Percentiles rank a stretch among this genome's conserved stretches.
Evolutionary conservation across 1,140 invertebrate species (phyloP).

Genomic region (Brachionus manjavacas): DNA sequence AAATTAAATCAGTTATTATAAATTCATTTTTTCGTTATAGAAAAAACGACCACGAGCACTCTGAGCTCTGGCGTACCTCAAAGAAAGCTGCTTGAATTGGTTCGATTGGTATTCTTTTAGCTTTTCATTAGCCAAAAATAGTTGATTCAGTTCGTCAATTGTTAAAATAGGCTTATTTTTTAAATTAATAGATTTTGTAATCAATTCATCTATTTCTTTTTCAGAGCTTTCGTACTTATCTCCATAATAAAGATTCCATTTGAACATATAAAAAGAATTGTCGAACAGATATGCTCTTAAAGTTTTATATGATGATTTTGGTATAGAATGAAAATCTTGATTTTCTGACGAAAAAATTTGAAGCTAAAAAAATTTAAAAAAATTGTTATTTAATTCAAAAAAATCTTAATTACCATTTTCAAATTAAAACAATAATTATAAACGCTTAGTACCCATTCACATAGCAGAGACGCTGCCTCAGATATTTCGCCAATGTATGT

Average conservation of each 20-base stretch:
- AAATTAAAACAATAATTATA: not conserved
- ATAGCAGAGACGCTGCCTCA: not conserved
- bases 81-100: not conserved
- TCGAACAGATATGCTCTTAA: not conserved
- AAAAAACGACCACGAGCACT: not conserved
- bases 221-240: not conserved
- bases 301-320: not conserved
- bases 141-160: not conserved
- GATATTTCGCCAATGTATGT: not conserved
- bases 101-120: not conserved
- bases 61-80: not conserved
- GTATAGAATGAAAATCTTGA: not conserved
- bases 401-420: not conserved
- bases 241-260: not conserved
- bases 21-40: not conserved
- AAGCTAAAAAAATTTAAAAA: not conserved
- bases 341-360: not conserved
- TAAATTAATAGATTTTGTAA: not conserved
- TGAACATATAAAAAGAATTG: not conserved
- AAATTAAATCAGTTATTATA: constrained; percentile 18
- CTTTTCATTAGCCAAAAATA: not conserved
- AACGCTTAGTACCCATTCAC: not conserved
- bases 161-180: not conserved
- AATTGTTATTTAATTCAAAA: not conserved
- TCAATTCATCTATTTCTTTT: not conserved